Percentiles rank a stretch among this genome's conserved stretches.
These are phyloP conservation scores for Benitochromis conjunctus DNA, from an alignment of 2,113 vertebrate species.

Conservation along the genomic window DNA sequence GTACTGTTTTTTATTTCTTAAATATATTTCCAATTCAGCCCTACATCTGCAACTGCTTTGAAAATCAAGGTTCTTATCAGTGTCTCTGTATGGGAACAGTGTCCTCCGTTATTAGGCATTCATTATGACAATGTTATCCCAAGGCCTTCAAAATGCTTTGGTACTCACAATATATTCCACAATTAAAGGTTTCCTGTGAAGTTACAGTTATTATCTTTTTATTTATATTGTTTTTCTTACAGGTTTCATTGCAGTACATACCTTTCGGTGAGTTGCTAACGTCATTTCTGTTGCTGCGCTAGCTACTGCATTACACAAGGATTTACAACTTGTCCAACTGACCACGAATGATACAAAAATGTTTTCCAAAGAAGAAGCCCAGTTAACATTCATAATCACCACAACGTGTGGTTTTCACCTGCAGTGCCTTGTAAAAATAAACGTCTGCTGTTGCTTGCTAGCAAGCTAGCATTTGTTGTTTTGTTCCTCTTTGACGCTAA, in stretches of 20 bases:
- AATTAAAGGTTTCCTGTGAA: neutral
- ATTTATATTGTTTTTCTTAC: neutral
- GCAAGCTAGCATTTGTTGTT: neutral
- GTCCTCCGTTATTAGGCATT: neutral
- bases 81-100: neutral
- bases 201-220: neutral
- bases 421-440: neutral
- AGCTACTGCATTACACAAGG: neutral
- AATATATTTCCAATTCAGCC: neutral
- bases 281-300: neutral
- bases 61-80: neutral
- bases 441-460: neutral
- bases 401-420: neutral
- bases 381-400: neutral
- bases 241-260: neutral
- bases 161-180: neutral
- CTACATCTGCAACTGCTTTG: neutral
- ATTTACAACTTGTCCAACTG: neutral
- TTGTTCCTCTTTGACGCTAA: neutral
- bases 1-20: neutral
- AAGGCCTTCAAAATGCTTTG: neutral
- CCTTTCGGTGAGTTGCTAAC: neutral
- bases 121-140: neutral
- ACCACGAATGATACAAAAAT: neutral
- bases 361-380: neutral